These are phyloP conservation scores for Euspilapteryx auroguttella DNA, from an alignment of 2,888 invertebrate species.

Conservation along the genomic window DNA sequence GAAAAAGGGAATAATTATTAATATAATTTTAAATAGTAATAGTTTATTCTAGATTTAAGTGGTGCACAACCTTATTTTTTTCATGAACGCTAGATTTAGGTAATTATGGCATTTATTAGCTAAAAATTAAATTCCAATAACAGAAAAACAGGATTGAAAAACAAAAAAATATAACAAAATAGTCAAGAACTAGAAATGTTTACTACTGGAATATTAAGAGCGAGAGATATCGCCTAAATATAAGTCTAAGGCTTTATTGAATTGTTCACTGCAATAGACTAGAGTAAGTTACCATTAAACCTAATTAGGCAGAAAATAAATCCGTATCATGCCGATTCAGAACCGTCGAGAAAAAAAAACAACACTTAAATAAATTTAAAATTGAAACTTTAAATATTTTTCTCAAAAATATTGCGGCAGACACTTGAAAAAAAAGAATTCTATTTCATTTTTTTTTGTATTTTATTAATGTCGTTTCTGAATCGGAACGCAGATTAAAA, in stretches of 20 bases:
- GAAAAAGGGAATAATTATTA: slow-evolving; percentile 58
- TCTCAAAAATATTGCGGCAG: no score
- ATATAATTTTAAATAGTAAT: no score
- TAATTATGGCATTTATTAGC: slow-evolving; percentile 43
- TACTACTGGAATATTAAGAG: slow-evolving; percentile 8
- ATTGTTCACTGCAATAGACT: slow-evolving; percentile 23
- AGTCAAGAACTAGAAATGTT: slow-evolving; percentile 2
- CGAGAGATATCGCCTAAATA: slow-evolving; percentile 26
- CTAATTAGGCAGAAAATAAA: slow-evolving; percentile 54
- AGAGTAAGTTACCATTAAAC: no score
- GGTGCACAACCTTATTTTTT: slow-evolving; percentile 60
- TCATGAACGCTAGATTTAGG: slow-evolving; percentile 55
- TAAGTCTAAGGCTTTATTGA: slow-evolving; percentile 22
- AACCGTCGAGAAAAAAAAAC: no score
- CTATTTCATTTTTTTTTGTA: no score
- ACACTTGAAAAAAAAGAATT: no score
- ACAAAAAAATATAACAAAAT: slow-evolving; percentile 6
- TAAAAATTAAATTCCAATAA: slow-evolving; percentile 34
- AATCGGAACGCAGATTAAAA: no score
- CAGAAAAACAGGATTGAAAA: slow-evolving; percentile 3
- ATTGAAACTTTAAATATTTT: no score
- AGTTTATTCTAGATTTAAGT: slow-evolving; percentile 49
- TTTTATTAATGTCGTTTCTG: no score
- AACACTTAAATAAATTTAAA: no score
- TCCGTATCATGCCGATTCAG: no score